These are phyloP conservation scores for Phrynocephalus forsythii DNA, from an alignment of 2,797 vertebrate species.

Conservation along the genomic window DNA sequence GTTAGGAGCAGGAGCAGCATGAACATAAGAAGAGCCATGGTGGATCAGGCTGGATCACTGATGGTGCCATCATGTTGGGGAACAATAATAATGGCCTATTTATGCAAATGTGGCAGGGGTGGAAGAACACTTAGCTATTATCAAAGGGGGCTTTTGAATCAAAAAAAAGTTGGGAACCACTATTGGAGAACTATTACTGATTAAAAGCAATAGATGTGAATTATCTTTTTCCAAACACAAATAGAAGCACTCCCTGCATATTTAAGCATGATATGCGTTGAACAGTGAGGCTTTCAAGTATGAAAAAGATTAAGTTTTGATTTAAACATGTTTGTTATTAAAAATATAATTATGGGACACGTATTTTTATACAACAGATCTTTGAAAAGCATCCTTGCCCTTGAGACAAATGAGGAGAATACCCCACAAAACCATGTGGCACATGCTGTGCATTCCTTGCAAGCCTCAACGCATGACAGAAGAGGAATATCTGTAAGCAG, in stretches of 20 bases:
- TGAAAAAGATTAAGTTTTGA: not conserved
- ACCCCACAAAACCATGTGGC: not conserved
- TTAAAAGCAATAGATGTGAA: not conserved
- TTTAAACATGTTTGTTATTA: conserved; percentile 8
- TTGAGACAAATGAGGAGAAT: not conserved
- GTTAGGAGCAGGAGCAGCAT: too few relatives aligned
- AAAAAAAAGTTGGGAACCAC: too few relatives aligned
- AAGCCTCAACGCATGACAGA: fast-evolving
- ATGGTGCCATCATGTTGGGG: too few relatives aligned
- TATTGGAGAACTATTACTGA: not conserved
- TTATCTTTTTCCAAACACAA: not conserved
- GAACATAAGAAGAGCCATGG: too few relatives aligned
- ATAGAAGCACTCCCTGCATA: not conserved
- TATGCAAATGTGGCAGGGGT: too few relatives aligned
- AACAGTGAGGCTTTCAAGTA: not conserved
- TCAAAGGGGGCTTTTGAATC: too few relatives aligned
- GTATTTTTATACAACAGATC: not conserved
- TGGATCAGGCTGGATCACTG: too few relatives aligned
- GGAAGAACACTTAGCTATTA: too few relatives aligned
- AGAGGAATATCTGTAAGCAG: not conserved
- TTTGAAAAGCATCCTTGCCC: not conserved
- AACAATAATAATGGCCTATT: too few relatives aligned
- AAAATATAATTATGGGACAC: not conserved
- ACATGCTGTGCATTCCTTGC: conserved; percentile 7
- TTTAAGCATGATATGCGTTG: not conserved